phyloP scores from a whole-genome alignment of 64 coral and sea anemone species.

The Trachythela sp. region DNA sequence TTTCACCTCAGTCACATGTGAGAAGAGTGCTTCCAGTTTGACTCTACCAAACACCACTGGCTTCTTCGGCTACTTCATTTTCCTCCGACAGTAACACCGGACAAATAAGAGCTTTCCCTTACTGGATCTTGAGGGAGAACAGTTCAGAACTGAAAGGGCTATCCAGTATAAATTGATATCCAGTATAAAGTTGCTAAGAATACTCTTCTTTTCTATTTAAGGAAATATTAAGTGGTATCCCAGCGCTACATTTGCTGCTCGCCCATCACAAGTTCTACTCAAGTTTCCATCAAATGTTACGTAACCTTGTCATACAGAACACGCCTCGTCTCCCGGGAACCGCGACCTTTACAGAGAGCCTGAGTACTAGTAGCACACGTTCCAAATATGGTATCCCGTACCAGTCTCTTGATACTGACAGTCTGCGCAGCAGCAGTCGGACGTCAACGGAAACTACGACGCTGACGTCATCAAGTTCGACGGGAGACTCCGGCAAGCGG shows the following conservation, averaged over 20 bases:
- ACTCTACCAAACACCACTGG: no score
- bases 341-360: neutral
- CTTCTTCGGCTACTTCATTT: no score
- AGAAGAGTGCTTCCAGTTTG: no score
- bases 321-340: neutral
- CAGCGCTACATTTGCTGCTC: constrained; percentile 42
- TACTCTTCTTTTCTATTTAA: neutral
- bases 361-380: neutral
- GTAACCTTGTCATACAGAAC: constrained; percentile 26
- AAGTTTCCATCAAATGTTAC: constrained; percentile 48
- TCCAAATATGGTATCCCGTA: constrained; percentile 59
- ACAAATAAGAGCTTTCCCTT: no score
- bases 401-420: constrained; percentile 54
- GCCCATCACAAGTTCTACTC: constrained; percentile 81
- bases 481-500: neutral
- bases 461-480: neutral
- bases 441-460: neutral
- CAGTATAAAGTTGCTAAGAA: neutral
- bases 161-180: neutral
- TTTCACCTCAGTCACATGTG: no score
- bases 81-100: no score
- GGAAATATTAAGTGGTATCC: constrained; percentile 20
- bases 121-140: no score
- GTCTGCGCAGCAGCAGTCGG: neutral
- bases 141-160: neutral